These are phyloP conservation scores for Fragariocoptes setiger DNA, from an alignment of 1,140 invertebrate genomes.

Conservation along the genomic window DNA sequence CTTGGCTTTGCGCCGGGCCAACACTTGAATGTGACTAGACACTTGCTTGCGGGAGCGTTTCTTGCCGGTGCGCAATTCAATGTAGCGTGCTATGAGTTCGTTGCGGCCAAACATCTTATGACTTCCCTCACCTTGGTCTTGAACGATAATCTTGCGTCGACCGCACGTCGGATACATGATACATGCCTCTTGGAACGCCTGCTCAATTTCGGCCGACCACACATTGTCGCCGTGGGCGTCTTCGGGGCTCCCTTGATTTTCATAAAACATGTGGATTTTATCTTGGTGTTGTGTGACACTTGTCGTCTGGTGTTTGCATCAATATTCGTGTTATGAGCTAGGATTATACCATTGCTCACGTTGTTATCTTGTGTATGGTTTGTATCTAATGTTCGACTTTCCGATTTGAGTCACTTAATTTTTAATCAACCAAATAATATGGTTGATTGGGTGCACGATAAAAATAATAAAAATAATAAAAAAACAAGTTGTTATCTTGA, in stretches of 20 bases:
- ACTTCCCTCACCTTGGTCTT: constrained; percentile 82
- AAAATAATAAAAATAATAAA: too few species aligned
- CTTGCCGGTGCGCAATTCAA: constrained; percentile 92
- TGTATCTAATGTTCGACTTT: background rate
- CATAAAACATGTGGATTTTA: too few species aligned
- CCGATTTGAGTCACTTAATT: background rate
- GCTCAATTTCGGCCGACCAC: constrained; percentile 98
- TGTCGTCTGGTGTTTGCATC: too few species aligned
- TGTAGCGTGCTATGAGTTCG: constrained; percentile 94
- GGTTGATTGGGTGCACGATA: too few species aligned
- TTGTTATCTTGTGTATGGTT: constrained; percentile 9
- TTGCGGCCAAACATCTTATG: constrained; percentile 99
- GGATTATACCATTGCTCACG: background rate
- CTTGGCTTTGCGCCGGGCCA: constrained; percentile 77
- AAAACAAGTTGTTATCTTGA: too few species aligned
- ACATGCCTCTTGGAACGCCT: constrained; percentile 96
- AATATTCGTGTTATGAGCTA: too few species aligned
- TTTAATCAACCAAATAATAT: too few species aligned
- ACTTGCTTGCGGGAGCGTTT: constrained; percentile 96
- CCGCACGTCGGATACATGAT: constrained; percentile 98
- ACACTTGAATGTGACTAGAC: constrained; percentile 94
- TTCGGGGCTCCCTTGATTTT: constrained; percentile 10
- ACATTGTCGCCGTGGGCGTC: constrained; percentile 40
- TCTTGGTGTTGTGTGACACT: too few species aligned
- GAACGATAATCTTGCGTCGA: constrained; percentile 90